Base-by-base conservation (phyloP, 1,140 invertebrate genomes). In the Bacillus rossius region DNA sequence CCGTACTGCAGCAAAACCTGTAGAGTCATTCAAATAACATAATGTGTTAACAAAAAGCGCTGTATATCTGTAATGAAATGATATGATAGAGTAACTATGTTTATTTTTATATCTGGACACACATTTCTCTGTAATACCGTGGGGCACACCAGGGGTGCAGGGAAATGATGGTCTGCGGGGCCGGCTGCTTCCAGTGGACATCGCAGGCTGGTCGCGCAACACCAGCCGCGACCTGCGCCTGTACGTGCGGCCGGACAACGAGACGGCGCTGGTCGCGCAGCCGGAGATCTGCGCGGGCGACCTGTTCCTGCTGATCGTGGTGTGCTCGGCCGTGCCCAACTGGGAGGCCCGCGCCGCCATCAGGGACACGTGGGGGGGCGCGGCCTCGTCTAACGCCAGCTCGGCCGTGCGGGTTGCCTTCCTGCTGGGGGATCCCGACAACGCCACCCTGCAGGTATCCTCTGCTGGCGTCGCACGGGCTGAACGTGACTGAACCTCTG, bases 321-420 rank as follows among this genome's bases (percentile, higher is more conserved):
- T 92, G 1, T 88, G 83, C 67, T 90, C 89, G 0, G 79, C 85
- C 8, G 81, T 87, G 0, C 65, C 68, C 1, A 86, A 92, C 73
- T 80, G 85, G 57, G 78, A 83, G 26, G 77, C 79, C 42, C 75
- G 89, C 23, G 67, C 71, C 43, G 86, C 86, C 10, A 92, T 94
- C 58, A 76, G 91, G 63, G 82, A 89, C 64, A 92, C 90, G 1
- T 94, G 91, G 91, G 91, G 58, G 69, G 70, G 51, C 64, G 59
- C 60, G 57, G 65, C 59, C 42, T 43, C 62, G 43, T 25, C 62
- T 56, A 59, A 55, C 50, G 1, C 68, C 67, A 0, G 76, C 76
- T 54, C 69, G 76, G 2, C 76, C 77, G 75, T 71, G 67, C 60
- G 77, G 65, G 63, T 81, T 47, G 75, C 75, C 56, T 85, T 84